Evolutionary conservation across 92 coral and sea anemone genomes (phyloP), one percentile per base, ranked within the genome.

Genomic region (Heliopora coerulea): DNA sequence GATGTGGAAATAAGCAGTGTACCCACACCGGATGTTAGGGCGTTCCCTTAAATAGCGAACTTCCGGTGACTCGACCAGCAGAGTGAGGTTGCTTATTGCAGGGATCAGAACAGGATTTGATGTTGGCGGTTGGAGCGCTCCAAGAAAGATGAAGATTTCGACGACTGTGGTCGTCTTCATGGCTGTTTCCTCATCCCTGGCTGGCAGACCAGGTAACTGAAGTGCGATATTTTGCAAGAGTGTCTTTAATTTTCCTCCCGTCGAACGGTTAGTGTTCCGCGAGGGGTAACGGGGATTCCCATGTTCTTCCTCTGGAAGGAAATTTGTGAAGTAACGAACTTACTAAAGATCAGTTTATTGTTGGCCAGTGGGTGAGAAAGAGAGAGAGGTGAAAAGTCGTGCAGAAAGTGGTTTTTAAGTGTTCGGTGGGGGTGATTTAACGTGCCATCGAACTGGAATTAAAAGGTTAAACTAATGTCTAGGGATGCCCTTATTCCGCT

Each of bases 1-100:
- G 14, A 46, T 35, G 27, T 37, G 15, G 52, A 46, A 49, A 27
- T 37, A 19, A 63, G 21, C 70, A 28, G 37, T 37, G 2, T 14
- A 35, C 17, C 28, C 2, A 19, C 0, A 63, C 70, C 50, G 70
- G 70, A 63, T 35, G 52, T 63, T 21, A 0, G 0, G 50, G 70
- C 52, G 29, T 63, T 23, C 48, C 70, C 1, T 61, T 63, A 34
- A 63, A 63, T 63, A 37, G 50, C 21, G 40, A 49, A 31, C n/a
- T 12, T 63, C 54, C 24, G 11, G 27, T 40, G 14, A 52, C n/a
- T 44, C 7, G 54, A 23, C 70, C 30, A 52, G 70, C 37, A 63
- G 50, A 37, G 35, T 33, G 15, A 0, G 21, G 21, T 40, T 29
- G 7, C 31, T 63, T 49, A 0, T 37, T 15, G 29, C n/a, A 24